Base-by-base conservation (phyloP, 1,140 invertebrate species). In the Tigriopus japonicus region DNA sequence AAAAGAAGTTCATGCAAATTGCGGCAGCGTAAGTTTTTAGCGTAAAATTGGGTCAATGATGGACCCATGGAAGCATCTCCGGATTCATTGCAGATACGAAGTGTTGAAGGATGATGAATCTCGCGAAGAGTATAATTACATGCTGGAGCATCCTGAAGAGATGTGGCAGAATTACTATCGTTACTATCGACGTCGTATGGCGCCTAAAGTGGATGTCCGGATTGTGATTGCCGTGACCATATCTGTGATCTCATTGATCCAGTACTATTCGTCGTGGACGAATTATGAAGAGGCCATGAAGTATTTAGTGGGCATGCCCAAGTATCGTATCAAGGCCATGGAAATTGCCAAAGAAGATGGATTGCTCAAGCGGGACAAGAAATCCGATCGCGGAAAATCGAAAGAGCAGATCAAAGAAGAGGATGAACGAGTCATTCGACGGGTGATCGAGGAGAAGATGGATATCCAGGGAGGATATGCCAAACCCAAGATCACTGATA, bases 61-160 rank as follows among this genome's bases (percentile, higher is more conserved):
- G 10, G 42, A 15, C 42, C n/a, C n/a, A n/a, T n/a, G n/a, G n/a
- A n/a, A n/a, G n/a, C n/a, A n/a, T n/a, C n/a, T n/a, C n/a, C n/a
- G n/a, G 45, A 49, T 49, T 3, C 2, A 2, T 49, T 49, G n/a
- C 62, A 73, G 71, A 17, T 85, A 85, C 68, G 85, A 93, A 74
- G 88, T 89, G 49, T 70, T 94, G 12, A 80, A 83, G 71, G 88
- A 94, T 78, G 88, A 93, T 42, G 89, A 91, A 67, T 80, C 82
- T 14, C 74, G 87, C 64, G 77, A 75, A 51, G 88, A 93, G 72
- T 94, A 94, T 71, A 84, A 94, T 71, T 91, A 93, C 71, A 92
- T 93, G 86, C 76, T 94, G 72, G 90, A 94, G 69, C 84, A 94
- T 75, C 90, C 90, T 54, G 84, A 89, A 68, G 82, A 87, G 65